Evolutionary conservation across 2,113 vertebrate species (phyloP).

Genomic region (human (Homo sapiens)): DNA sequence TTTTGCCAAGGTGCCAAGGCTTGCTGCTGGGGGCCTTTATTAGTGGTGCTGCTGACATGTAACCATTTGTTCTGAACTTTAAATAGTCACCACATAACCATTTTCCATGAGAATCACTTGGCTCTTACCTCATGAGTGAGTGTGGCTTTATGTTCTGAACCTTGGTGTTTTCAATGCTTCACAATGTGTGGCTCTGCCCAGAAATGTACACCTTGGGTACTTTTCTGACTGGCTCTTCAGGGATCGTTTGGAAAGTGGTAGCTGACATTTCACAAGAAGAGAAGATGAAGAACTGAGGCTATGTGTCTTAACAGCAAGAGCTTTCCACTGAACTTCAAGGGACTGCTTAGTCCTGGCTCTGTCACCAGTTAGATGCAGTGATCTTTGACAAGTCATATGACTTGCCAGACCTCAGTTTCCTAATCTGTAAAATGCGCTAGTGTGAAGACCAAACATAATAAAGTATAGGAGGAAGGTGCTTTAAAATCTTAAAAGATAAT

Average conservation of each 20-base stretch:
- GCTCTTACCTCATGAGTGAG: not conserved
- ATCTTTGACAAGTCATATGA: not conserved
- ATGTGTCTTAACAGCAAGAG: accelerated
- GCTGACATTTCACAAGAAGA: not conserved
- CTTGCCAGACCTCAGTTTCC: not conserved
- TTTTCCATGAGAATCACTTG: not conserved
- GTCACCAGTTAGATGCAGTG: no score
- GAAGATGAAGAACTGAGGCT: not conserved
- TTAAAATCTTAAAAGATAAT: not conserved
- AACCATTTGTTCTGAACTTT: not conserved
- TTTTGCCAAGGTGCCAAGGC: not conserved
- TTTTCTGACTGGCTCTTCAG: not conserved
- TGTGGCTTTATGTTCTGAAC: not conserved
- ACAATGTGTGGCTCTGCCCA: not conserved
- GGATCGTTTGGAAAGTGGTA: not conserved
- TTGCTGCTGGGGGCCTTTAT: not conserved
- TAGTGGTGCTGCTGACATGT: not conserved
- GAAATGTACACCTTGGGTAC: not conserved
- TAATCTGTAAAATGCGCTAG: not conserved
- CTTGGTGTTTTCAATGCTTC: not conserved
- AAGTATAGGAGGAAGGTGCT: not conserved
- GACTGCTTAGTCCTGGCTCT: not conserved
- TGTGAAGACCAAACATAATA: not conserved
- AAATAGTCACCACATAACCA: not conserved
- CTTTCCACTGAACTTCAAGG: not conserved